These are phyloP conservation scores for Wasmannia auropunctata DNA, from an alignment of 1,140 invertebrate genomes.

Conservation along the genomic window DNA sequence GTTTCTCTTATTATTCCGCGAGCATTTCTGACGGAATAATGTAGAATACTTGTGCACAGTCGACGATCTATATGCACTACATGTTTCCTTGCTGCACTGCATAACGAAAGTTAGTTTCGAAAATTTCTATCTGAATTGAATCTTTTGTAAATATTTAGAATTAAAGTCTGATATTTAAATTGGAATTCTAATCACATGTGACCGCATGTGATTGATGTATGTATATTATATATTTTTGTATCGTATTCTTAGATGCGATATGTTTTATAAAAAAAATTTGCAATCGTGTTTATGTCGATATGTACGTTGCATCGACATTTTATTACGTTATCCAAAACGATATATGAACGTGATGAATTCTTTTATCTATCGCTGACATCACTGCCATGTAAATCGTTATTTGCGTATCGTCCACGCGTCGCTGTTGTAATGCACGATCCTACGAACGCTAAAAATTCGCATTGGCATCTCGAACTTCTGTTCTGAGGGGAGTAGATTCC, in stretches of 20 bases:
- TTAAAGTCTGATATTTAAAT: background rate
- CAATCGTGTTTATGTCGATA: background rate
- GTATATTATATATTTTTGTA: background rate
- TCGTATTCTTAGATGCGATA: background rate
- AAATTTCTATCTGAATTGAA: conserved; percentile 2
- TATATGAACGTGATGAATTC: background rate
- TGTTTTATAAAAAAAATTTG: background rate
- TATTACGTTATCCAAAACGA: background rate
- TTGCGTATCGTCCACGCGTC: background rate
- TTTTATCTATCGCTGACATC: background rate
- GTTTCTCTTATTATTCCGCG: conserved; percentile 48
- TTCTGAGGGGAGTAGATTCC: conserved; percentile 52
- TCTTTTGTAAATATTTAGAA: background rate
- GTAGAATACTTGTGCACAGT: conserved; percentile 39
- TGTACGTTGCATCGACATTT: background rate
- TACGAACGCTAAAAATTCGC: conserved; percentile 25
- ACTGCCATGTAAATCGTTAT: background rate
- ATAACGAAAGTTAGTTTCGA: conserved; percentile 22
- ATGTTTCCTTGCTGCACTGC: conserved; percentile 31
- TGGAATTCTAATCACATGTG: background rate
- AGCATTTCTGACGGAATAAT: conserved; percentile 44
- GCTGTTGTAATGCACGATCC: background rate
- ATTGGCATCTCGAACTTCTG: conserved; percentile 17
- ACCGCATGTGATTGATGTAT: background rate
- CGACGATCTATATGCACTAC: conserved; percentile 42